Conservation (phyloP, 1,140 invertebrate genomes). For the Papilio xuthus region DNA sequence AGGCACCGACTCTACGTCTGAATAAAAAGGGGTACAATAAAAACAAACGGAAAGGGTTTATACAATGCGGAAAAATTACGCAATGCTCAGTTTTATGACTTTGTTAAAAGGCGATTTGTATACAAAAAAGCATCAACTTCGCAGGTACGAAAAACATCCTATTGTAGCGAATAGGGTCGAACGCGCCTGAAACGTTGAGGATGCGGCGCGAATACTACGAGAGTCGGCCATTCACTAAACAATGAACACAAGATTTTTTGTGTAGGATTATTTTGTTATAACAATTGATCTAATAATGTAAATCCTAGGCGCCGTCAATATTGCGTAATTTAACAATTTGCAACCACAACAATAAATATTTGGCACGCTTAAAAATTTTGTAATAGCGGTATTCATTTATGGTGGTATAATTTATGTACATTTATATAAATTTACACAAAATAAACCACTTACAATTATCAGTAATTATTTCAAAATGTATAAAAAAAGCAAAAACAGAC, state of each 20-base stretch:
- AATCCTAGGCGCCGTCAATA: constrained; percentile 57
- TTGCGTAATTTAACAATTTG: constrained; percentile 21
- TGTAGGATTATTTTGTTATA: constrained; percentile 42
- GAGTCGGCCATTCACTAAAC: constrained; percentile 59
- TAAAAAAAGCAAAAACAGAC: background rate
- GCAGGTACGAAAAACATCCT: constrained; percentile 69
- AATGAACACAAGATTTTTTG: constrained; percentile 69
- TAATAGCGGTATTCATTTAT: background rate
- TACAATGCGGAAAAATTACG: constrained; percentile 79
- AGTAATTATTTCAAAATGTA: background rate
- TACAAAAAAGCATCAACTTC: constrained; percentile 62
- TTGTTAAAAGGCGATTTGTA: constrained; percentile 48
- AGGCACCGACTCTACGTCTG: constrained; percentile 63
- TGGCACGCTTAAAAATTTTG: background rate
- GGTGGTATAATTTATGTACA: background rate
- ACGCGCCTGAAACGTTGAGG: constrained; percentile 42
- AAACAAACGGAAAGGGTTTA: constrained; percentile 79
- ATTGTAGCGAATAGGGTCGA: constrained; percentile 49
- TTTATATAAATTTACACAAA: too few relatives aligned
- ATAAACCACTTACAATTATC: too few relatives aligned
- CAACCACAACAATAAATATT: constrained; percentile 41
- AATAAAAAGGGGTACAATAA: constrained; percentile 71
- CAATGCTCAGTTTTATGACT: constrained; percentile 70
- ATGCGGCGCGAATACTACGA: constrained; percentile 58
- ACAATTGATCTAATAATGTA: constrained; percentile 55